Percentiles rank a stretch among this genome's conserved stretches.
Evolutionary conservation across 2,113 vertebrate species (phyloP).

Genomic region (Bubo bubo): DNA sequence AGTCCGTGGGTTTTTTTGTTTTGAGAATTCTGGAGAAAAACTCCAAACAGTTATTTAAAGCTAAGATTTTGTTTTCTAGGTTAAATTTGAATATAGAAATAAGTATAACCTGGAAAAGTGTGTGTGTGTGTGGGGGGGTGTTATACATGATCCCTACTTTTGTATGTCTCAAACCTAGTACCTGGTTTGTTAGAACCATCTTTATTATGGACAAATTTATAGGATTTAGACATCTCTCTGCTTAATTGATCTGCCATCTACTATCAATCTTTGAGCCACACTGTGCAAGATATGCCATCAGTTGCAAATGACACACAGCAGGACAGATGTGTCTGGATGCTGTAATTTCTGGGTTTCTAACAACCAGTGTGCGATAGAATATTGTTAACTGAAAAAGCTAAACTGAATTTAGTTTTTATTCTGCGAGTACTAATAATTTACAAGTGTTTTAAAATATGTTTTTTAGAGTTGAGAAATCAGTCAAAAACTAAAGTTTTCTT

Average conservation of each 20-base stretch:
- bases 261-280: neutral
- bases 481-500: neutral
- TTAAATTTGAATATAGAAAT: neutral
- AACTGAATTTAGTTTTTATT: neutral
- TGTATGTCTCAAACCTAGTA: neutral
- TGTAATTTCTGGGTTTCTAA: neutral
- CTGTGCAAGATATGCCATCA: neutral
- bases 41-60: neutral
- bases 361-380: rapidly evolving
- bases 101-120: neutral
- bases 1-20: rapidly evolving
- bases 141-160: neutral
- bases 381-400: neutral
- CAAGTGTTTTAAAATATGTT: neutral
- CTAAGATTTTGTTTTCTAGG: neutral
- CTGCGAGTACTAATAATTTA: neutral
- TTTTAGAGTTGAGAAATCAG: neutral
- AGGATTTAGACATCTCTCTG: neutral
- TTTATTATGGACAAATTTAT: neutral
- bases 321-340: neutral
- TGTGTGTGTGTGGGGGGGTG: too few species aligned
- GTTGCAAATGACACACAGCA: neutral
- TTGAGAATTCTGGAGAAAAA: neutral
- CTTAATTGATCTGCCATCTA: neutral
- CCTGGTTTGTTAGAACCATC: neutral